Conservation (phyloP, 1,140 invertebrate species). For the Nomia melanderi region DNA sequence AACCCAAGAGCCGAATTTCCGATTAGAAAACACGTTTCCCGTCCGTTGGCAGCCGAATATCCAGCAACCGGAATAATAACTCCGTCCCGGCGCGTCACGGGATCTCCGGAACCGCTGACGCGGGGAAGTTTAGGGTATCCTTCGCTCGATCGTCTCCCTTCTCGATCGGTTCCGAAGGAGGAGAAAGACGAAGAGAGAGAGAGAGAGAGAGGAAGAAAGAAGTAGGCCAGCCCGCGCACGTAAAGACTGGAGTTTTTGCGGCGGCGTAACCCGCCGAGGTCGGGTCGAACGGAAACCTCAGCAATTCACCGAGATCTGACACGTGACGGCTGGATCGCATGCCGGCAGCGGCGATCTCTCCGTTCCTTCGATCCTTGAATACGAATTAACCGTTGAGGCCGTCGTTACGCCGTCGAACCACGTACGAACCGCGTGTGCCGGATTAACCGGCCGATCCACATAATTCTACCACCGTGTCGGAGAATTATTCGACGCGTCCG, state of each 20-base stretch:
- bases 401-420: not conserved
- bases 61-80: not conserved
- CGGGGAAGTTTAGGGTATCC: constrained; percentile 34
- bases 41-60: too few relatives aligned
- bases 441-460: not conserved
- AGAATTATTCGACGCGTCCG: too few relatives aligned
- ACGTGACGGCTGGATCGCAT: constrained; percentile 61
- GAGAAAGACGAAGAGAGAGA: too few relatives aligned
- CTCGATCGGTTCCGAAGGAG: too few relatives aligned
- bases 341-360: constrained; percentile 57
- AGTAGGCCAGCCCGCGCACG: constrained; percentile 62
- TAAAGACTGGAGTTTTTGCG: constrained; percentile 61
- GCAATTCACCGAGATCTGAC: constrained; percentile 66
- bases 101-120: constrained; percentile 43
- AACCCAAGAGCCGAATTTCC: too few relatives aligned
- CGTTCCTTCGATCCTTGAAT: constrained; percentile 62
- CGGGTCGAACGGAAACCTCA: constrained; percentile 68
- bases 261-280: constrained; percentile 56
- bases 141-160: too few relatives aligned
- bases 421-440: not conserved
- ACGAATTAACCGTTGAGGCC: constrained; percentile 57
- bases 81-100: not conserved
- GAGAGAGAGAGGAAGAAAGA: constrained; percentile 29
- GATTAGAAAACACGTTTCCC: too few relatives aligned
- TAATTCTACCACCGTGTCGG: not conserved